Base-by-base conservation (phyloP, 2,888 invertebrate species). In the Rosalia funebris region DNA sequence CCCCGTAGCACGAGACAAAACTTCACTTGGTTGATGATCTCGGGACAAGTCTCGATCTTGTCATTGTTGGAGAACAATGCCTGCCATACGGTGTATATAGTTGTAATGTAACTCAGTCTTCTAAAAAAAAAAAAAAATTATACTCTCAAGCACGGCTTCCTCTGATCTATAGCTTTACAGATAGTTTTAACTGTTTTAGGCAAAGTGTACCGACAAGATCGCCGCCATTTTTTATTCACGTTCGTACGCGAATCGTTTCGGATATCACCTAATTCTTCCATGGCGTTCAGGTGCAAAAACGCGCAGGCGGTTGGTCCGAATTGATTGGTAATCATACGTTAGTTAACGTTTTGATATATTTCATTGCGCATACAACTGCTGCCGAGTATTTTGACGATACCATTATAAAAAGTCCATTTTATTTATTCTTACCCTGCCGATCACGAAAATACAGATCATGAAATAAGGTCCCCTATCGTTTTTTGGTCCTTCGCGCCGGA, bases 81-180 rank as follows among this genome's bases (percentile, higher is more conserved):
- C 65, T 65, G 63, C 65, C 65, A 69, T 65, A 71, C 64, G 72
- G 70, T 75, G 71, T 74, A 76, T 60, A 76, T 76, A 76, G 70
- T 75, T 73, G 70, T 75, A 72, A 72, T 74, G 73, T 76, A 74
- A 75, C 73, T 75, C 74, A 75, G 77, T 77, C 77, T 77, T 77
- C 77, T 74, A 70, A 75, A 69, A 50, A 58, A 46, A 56, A 70
- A 75, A 69, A 50, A 58, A 46, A 56, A 55, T 56, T 64, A 65
- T 65, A 70, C 69, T 70, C 70, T 73, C 69, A 67, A 62, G 66
- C 71, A 71, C 71, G 66, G 71, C 71, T 71, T 71, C 71, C 70
- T 70, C 53, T 57, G 55, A 69, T 66, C 66, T 66, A 68, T 68
- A 70, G 71, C 69, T 70, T 71, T 71, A 71, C 66, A 62, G 60